These are phyloP conservation scores for Nylanderia fulva DNA, from an alignment of 1,140 invertebrate species.

Conservation along the genomic window DNA sequence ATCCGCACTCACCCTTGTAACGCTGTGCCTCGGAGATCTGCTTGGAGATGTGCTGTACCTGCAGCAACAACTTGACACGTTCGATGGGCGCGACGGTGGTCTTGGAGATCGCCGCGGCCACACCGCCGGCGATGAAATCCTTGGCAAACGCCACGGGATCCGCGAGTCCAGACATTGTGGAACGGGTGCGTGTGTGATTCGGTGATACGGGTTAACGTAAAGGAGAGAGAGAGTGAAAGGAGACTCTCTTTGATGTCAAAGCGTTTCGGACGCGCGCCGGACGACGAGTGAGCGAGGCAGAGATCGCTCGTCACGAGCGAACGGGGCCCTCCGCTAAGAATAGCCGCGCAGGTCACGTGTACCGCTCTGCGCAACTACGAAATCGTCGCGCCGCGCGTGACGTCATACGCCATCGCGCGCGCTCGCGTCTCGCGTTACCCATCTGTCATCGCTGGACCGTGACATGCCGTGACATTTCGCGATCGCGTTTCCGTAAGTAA, in stretches of 20 bases:
- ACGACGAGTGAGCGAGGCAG: conserved; percentile 85
- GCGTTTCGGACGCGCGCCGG: conserved; percentile 83
- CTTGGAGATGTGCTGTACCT: conserved; percentile 95
- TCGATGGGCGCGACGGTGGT: conserved; percentile 96
- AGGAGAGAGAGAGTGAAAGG: conserved; percentile 80
- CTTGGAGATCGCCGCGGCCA: conserved; percentile 95
- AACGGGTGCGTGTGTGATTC: conserved; percentile 46
- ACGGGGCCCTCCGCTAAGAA: conserved; percentile 83
- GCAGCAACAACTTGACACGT: conserved; percentile 95
- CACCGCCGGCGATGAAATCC: conserved; percentile 94
- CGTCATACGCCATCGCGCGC: not conserved
- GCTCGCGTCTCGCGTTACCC: not conserved
- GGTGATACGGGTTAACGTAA: conserved; percentile 75
- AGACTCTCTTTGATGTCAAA: conserved; percentile 75
- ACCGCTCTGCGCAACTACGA: conserved; percentile 76
- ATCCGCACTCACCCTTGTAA: conserved; percentile 91
- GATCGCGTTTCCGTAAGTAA: conserved; percentile 40
- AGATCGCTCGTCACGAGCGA: conserved; percentile 70
- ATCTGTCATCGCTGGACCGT: conserved; percentile 57
- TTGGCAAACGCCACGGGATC: conserved; percentile 91
- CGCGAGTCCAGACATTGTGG: conserved; percentile 85
- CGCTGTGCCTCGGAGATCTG: conserved; percentile 92
- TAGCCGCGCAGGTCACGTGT: conserved; percentile 84
- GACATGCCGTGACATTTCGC: conserved; percentile 60
- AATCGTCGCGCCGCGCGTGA: not conserved